These are phyloP conservation scores for Lampris megalopsis DNA, from an alignment of 2,113 vertebrate species.

Conservation along the genomic window DNA sequence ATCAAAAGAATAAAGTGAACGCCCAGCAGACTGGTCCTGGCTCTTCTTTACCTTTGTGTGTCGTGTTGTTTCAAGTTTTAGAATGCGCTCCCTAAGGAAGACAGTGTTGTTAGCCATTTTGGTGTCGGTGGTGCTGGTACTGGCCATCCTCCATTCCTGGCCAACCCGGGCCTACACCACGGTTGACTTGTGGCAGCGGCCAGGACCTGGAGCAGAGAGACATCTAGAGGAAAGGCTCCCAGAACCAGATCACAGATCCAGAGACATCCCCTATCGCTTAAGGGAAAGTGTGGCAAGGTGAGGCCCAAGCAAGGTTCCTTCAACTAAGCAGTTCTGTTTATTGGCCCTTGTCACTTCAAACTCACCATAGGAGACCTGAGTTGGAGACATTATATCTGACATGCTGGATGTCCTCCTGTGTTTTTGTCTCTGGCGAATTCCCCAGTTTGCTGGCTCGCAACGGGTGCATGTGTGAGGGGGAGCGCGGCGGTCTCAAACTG, in stretches of 20 bases:
- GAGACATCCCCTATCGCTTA: conserved; percentile 73
- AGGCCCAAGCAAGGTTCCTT: neutral
- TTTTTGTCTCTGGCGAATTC: neutral
- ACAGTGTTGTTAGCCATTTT: conserved; percentile 75
- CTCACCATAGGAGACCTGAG: neutral
- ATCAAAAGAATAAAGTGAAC: neutral
- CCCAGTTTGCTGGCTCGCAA: conserved; percentile 86
- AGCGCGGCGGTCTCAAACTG: conserved; percentile 74
- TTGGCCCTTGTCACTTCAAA: neutral
- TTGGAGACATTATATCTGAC: neutral
- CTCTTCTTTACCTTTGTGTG: conserved; percentile 2
- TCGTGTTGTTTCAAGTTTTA: conserved; percentile 60
- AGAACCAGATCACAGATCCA: conserved; percentile 56
- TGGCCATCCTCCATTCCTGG: conserved; percentile 75
- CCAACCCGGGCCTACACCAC: conserved; percentile 58
- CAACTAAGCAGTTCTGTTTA: neutral
- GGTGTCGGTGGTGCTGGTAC: conserved; percentile 66
- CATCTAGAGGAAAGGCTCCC: conserved; percentile 70
- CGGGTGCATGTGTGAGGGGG: conserved; percentile 86
- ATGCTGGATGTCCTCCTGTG: neutral
- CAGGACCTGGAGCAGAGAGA: conserved; percentile 52
- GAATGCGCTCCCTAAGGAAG: conserved; percentile 74
- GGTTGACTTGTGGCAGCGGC: conserved; percentile 73
- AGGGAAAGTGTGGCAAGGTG: conserved; percentile 74
- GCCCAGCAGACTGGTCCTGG: neutral